A percentile compares a stretch with the other conserved stretches of the same genome.
Evolutionary conservation across 2,888 invertebrate species (phyloP).

Genomic region (Andrena fulva): DNA sequence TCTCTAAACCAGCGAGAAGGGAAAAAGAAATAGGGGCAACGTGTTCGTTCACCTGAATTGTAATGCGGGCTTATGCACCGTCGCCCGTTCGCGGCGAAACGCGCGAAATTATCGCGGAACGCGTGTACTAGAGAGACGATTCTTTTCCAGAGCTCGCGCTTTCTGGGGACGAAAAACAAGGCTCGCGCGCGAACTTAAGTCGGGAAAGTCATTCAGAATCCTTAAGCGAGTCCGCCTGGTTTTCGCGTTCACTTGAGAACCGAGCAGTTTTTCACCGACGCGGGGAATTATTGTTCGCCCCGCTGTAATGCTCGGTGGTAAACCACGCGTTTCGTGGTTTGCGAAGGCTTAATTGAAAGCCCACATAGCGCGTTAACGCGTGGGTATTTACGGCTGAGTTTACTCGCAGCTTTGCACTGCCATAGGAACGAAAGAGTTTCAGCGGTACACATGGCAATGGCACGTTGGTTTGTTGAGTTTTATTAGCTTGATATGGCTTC

Average conservation of each 20-base stretch:
- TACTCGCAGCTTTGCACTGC: neutral
- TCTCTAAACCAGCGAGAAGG: neutral
- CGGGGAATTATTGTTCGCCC: neutral
- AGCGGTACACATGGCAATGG: neutral
- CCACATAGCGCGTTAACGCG: neutral
- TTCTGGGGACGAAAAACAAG: neutral
- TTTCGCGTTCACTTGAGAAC: neutral
- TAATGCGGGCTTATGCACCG: constrained; percentile 8
- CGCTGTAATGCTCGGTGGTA: neutral
- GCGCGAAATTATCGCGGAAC: constrained; percentile 11
- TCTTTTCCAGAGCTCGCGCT: neutral
- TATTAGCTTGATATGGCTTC: neutral
- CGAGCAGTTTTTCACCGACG: neutral
- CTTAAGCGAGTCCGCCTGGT: neutral
- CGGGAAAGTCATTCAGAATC: constrained; percentile 12
- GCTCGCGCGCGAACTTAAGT: neutral
- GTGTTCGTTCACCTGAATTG: neutral
- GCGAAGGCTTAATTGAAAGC: constrained; percentile 23
- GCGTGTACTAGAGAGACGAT: neutral
- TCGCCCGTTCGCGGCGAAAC: neutral
- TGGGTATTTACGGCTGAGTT: constrained; percentile 12
- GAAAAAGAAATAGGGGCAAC: neutral
- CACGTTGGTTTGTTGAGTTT: neutral
- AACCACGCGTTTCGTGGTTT: constrained; percentile 11
- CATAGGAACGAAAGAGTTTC: neutral